phyloP scores from a whole-genome alignment of 2,888 invertebrate species.

The Lithosia quadra region DNA sequence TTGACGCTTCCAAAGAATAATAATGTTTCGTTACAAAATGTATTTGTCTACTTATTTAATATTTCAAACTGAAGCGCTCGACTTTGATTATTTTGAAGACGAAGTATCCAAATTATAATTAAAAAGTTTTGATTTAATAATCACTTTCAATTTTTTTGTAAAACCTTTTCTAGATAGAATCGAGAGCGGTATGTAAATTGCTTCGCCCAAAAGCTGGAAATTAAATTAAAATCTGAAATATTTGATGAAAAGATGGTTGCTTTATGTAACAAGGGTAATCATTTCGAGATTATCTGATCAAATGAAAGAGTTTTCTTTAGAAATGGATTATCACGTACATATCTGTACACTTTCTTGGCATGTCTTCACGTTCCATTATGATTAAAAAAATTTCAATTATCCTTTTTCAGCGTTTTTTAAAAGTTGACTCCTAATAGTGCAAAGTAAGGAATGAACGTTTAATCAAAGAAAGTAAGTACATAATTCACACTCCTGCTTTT shows the following conservation, averaged over 20 bases:
- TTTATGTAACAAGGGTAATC: background rate
- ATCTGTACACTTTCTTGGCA: background rate
- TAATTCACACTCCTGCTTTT: no score
- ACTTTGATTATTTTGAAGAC: background rate
- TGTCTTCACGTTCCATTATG: no score
- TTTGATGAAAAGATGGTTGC: background rate
- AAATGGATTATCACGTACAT: background rate
- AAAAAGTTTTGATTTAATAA: conserved; percentile 2
- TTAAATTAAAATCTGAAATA: background rate
- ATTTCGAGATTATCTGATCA: background rate
- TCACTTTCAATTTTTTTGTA: background rate
- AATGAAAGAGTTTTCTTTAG: background rate
- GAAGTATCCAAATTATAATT: background rate
- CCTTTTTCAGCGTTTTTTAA: no score
- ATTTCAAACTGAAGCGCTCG: background rate
- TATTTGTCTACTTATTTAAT: conserved; percentile 14
- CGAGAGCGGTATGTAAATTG: background rate
- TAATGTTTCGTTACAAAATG: conserved; percentile 15
- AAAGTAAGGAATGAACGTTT: no score
- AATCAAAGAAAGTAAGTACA: no score
- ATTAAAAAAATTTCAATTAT: no score
- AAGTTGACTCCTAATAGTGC: no score
- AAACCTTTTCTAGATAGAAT: background rate
- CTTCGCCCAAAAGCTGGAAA: background rate
- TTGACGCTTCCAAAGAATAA: background rate